phyloP scores from a whole-genome alignment of 1,140 invertebrate species.

The Lepeophtheirus salmonis region DNA sequence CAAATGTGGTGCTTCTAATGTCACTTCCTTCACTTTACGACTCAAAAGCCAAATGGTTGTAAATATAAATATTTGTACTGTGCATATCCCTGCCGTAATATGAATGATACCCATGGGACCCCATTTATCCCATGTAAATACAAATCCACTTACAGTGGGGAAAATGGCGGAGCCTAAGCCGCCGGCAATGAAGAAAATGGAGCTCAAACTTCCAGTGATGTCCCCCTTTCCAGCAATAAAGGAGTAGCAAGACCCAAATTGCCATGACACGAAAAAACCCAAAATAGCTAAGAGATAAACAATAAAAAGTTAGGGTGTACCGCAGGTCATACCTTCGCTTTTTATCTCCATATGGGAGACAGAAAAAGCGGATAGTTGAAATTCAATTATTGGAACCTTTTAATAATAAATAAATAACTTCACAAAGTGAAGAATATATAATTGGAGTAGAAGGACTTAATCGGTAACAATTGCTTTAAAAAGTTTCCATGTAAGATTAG shows the following conservation, averaged over 20 bases:
- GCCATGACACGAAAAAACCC: conserved; percentile 19
- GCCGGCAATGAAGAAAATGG: conserved; percentile 13
- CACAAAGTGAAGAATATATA: too few relatives aligned
- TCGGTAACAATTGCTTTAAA: too few relatives aligned
- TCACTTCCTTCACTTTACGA: too few relatives aligned
- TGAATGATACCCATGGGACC: conserved; percentile 12
- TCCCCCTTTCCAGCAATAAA: conserved; percentile 4
- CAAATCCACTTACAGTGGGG: conserved; percentile 7
- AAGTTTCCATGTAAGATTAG: too few relatives aligned
- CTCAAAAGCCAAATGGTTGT: neutral
- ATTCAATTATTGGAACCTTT: too few relatives aligned
- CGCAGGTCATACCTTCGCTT: too few relatives aligned
- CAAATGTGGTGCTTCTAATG: too few relatives aligned
- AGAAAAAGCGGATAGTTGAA: too few relatives aligned
- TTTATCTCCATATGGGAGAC: too few relatives aligned
- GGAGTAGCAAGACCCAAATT: conserved; percentile 16
- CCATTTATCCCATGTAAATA: conserved; percentile 1
- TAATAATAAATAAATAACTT: too few relatives aligned
- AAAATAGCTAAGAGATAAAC: neutral
- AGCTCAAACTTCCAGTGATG: conserved; percentile 11
- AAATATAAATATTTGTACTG: conserved; percentile 6
- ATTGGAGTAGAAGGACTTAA: too few relatives aligned
- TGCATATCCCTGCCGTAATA: neutral
- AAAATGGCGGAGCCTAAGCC: conserved; percentile 8
- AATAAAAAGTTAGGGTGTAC: too few relatives aligned